Evolutionary conservation across 1,140 invertebrate genomes (phyloP).

Genomic region (Saccostrea glomerata): DNA sequence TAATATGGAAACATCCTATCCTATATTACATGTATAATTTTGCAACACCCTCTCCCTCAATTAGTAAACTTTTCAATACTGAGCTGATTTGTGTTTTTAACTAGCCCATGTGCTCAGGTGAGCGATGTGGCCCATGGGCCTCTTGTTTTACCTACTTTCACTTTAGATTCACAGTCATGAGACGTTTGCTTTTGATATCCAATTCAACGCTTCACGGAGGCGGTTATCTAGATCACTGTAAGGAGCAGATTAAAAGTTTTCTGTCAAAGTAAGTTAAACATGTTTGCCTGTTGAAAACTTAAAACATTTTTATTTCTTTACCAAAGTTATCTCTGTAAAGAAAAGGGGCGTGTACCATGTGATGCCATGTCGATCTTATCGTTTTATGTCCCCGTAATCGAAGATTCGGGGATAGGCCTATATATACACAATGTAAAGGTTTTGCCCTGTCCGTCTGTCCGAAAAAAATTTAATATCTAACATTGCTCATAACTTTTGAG

Average conservation of each 20-base stretch:
- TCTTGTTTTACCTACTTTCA: not conserved
- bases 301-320: not conserved
- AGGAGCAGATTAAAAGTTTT: conserved; percentile 83
- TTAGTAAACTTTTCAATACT: not conserved
- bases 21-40: no score
- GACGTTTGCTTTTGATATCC: conserved; percentile 84
- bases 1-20: no score
- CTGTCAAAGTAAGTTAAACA: conserved; percentile 75
- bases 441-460: no score
- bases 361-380: not conserved
- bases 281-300: conserved; percentile 79
- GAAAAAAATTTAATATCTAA: no score
- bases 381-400: no score
- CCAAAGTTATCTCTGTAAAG: not conserved
- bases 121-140: no score
- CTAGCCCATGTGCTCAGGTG: no score
- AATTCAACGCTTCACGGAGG: conserved; percentile 85
- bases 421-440: no score
- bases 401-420: no score
- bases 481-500: no score
- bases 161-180: conserved; percentile 33
- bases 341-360: not conserved
- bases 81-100: no score
- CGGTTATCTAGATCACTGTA: conserved; percentile 85
- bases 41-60: no score